phyloP scores from a whole-genome alignment of 1,140 invertebrate species.

The Marisa cornuarietis region DNA sequence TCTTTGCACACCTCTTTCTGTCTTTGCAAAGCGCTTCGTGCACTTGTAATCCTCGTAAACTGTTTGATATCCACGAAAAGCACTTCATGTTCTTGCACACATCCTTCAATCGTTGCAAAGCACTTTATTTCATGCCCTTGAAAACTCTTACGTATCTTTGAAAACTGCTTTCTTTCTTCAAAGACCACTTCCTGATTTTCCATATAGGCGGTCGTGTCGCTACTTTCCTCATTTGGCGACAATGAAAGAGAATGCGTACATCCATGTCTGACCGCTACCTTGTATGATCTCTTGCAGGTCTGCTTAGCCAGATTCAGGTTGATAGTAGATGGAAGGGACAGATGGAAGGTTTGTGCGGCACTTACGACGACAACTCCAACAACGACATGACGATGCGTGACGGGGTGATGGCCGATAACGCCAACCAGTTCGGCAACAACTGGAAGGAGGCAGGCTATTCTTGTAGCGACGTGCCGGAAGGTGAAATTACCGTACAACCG shows the following conservation, averaged over 20 bases:
- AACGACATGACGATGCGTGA: slow-evolving; percentile 23
- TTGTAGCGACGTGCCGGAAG: slow-evolving; percentile 11
- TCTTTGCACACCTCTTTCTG: too few relatives aligned
- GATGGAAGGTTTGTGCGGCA: slow-evolving; percentile 36
- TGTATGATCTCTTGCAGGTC: slow-evolving; percentile 13
- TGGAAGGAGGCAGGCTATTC: slow-evolving; percentile 16
- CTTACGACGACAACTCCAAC: slow-evolving; percentile 27
- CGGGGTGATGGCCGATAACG: slow-evolving; percentile 2
- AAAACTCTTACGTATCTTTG: too few relatives aligned
- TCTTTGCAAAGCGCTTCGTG: too few relatives aligned
- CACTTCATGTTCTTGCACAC: too few relatives aligned
- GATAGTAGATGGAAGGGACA: slow-evolving; percentile 14
- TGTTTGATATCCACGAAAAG: too few relatives aligned
- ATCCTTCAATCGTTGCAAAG: too few relatives aligned
- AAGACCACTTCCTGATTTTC: too few relatives aligned
- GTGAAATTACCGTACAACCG: not conserved
- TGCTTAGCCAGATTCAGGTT: slow-evolving; percentile 13
- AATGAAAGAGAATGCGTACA: not conserved
- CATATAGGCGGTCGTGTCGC: too few relatives aligned
- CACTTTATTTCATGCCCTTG: too few relatives aligned
- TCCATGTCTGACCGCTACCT: not conserved
- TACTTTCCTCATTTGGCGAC: not conserved
- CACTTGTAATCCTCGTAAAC: too few relatives aligned
- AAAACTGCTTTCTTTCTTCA: too few relatives aligned
- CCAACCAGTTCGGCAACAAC: slow-evolving; percentile 20